Evolutionary conservation across 2,888 invertebrate genomes (phyloP), one percentile per base, ranked within the genome.

Genomic region (Andricus curvator): DNA sequence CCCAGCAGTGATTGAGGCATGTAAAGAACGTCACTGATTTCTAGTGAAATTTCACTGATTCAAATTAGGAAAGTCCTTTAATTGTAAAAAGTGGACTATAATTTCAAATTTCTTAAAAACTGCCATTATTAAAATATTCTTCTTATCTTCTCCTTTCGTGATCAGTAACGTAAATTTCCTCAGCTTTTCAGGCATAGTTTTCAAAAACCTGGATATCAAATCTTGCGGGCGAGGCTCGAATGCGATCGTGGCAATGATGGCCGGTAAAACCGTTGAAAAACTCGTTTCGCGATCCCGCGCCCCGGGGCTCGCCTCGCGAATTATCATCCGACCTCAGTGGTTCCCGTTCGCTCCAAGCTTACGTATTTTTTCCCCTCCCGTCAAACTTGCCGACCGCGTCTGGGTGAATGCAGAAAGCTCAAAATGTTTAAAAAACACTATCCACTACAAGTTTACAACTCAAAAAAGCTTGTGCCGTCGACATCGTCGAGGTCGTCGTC

Each of bases 361-460:
- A 51, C 56, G 51, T 56, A 29, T 76, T 76, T 76, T 56, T 48
- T 60, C 25, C 29, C 60, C 20, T 56, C 20, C 20, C 33, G 56
- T 70, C 62, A 62, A 62, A 62, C 62, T 62, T 62, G 25, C 62
- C 62, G 25, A 62, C 62, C 62, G 25, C 62, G 25, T 15, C 62
- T 62, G 17, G 25, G 25, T 25, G 25, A 62, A 29, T 25, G 25
- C 29, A 62, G 25, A 62, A 62, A 62, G 25, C 22, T 25, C 22
- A 25, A 11, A 62, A 62, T 13, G 13, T 44, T 48, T 48, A 15
- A 29, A 62, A 25, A 62, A 15, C 5, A 62, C 6, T 22, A 6
- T 15, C 62, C 62, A 22, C 62, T 56, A n/a, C n/a, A 56, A 56
- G 6, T 8, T 56, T 56, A 22, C n/a, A 22, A 56, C 11, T 56